phyloP scores from a whole-genome alignment of 2,797 vertebrate genomes.

The Crenuchus spilurus region DNA sequence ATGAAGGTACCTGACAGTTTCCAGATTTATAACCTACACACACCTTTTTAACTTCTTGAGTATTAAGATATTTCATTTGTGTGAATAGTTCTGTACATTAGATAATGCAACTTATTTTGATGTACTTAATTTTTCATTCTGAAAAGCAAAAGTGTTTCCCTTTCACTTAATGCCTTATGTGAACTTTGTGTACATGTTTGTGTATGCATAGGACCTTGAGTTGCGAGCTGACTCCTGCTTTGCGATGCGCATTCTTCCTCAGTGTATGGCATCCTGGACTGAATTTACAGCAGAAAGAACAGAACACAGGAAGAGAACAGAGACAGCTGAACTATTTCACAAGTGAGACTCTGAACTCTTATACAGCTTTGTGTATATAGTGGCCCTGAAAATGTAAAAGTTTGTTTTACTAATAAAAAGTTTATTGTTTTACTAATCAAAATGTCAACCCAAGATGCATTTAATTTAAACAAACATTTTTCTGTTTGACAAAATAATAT shows the following conservation, averaged over 20 bases:
- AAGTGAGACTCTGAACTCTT: slow-evolving; percentile 57
- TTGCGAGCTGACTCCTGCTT: slow-evolving; percentile 66
- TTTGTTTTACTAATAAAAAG: no score
- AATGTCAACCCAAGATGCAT: no score
- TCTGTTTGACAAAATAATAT: no score
- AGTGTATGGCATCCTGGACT: slow-evolving; percentile 70
- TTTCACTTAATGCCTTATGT: no score
- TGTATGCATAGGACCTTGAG: slow-evolving; percentile 65
- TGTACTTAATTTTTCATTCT: no score
- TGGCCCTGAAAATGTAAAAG: no score
- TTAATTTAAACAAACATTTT: no score
- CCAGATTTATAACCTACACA: not conserved
- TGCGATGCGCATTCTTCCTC: slow-evolving; percentile 60
- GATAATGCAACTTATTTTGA: not conserved
- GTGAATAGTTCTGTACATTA: not conserved
- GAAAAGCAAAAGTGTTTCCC: no score
- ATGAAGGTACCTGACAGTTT: slow-evolving; percentile 68
- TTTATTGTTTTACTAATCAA: no score
- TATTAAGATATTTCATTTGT: not conserved
- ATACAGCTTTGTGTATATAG: not conserved
- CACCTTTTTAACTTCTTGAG: not conserved
- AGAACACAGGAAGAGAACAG: slow-evolving; percentile 55
- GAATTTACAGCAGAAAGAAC: slow-evolving; percentile 63
- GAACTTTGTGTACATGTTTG: not conserved
- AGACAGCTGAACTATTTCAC: slow-evolving; percentile 62